Base-by-base conservation (phyloP, 2,888 invertebrate species). In the Drosophila barbarae region DNA sequence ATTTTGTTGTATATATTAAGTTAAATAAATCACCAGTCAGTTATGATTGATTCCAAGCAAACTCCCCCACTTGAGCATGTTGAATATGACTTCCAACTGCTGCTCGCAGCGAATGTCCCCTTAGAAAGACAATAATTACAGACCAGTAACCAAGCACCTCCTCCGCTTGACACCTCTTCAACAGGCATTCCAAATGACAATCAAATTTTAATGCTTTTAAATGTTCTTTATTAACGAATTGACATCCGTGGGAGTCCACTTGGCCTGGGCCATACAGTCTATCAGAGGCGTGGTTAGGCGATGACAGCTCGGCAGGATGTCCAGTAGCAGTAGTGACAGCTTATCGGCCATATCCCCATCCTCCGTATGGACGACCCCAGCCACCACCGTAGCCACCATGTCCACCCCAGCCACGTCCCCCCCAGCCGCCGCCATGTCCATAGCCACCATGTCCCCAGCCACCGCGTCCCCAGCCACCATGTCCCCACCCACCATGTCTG, bases 221-320 rank as follows among this genome's bases (percentile, higher is more conserved):
- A 73, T 70, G 54, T 38, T 73, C 70, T 74, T 74, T 74, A 74
- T 79, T 79, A 30, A 76, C 39, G 50, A 54, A 38, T 35, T 15
- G 41, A 52, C 36, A 38, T 44, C 28, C 15, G 13, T 39, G 23
- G 36, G 23, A 44, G 34, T 32, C 23, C 30, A 5, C n/a, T 21
- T n/a, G 23, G 12, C 18, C n/a, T 5, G 23, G 38, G 26, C 13
- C 26, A 4, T 10, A 3, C 10, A 10, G n/a, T 36, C 10, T 10
- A 13, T 46, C 8, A 38, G 5, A 21, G 41, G 70, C 32, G 53
- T 64, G 38, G 53, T 35, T 35, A 32, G 44, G 38, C 21, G 5
- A 1, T 41, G 26, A 18, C 26, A 39, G 41, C 10, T 23, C 10
- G 12, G 10, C 5, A 13, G 28, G 13, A 28, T 42, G 41, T 42